Conservation (phyloP, 2,888 invertebrate species). For the Serrognathus titanus region DNA sequence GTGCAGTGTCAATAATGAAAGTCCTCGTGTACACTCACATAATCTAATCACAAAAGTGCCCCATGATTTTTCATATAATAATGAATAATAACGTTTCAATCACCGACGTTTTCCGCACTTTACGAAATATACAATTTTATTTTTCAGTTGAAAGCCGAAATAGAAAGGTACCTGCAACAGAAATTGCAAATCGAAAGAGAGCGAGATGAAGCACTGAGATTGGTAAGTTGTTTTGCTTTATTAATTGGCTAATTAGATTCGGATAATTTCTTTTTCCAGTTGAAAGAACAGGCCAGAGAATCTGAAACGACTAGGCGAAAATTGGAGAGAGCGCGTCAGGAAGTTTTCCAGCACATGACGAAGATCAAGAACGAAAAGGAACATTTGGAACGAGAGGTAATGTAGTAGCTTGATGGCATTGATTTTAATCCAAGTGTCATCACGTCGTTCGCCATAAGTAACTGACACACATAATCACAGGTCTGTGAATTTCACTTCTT, state of each 20-base stretch:
- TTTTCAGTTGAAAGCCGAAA: conserved; percentile 50
- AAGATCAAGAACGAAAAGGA: conserved; percentile 58
- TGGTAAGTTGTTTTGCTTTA: conserved; percentile 40
- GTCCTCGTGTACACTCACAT: neutral
- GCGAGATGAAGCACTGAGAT: conserved; percentile 49
- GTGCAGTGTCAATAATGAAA: too few relatives aligned
- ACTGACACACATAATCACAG: too few relatives aligned
- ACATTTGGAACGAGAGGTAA: conserved; percentile 55
- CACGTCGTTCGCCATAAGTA: too few relatives aligned
- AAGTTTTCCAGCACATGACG: conserved; percentile 58
- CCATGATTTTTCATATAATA: neutral
- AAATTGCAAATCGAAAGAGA: conserved; percentile 50
- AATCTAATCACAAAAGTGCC: neutral
- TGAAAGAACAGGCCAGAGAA: conserved; percentile 56
- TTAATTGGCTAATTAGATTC: conserved; percentile 3
- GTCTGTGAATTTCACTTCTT: too few relatives aligned
- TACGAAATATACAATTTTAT: conserved; percentile 11
- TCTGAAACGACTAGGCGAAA: conserved; percentile 56
- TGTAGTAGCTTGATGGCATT: conserved; percentile 9
- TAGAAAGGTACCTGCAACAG: conserved; percentile 49
- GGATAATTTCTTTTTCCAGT: conserved; percentile 37
- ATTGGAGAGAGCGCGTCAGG: conserved; percentile 57
- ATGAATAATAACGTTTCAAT: neutral
- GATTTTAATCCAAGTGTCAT: too few relatives aligned
- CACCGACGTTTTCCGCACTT: neutral